Evolutionary conservation across 1,140 invertebrate species (phyloP).

Genomic region (Drosophila neocordata): DNA sequence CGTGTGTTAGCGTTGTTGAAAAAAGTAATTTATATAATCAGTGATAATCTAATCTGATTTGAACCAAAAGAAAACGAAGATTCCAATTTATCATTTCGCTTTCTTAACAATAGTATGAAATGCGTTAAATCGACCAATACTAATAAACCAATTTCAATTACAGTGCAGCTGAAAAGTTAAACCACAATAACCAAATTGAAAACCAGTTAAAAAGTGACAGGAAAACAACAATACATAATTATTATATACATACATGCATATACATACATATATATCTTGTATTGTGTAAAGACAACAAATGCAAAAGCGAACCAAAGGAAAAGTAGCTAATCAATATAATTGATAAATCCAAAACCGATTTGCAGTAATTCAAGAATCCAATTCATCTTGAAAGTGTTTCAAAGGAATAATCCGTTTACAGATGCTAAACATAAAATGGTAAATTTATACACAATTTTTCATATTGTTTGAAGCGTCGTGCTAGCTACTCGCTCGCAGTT

Average conservation of each 20-base stretch:
- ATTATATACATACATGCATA: too few species aligned
- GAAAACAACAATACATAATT: constrained; percentile 40
- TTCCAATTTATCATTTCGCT: too few species aligned
- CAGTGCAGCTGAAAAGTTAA: constrained; percentile 74
- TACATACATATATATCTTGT: constrained; percentile 39
- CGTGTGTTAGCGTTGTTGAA: neutral
- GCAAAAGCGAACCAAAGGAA: constrained; percentile 20
- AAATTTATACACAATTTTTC: constrained; percentile 22
- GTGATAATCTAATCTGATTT: constrained; percentile 46
- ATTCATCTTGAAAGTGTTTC: neutral
- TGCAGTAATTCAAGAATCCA: neutral
- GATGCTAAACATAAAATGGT: constrained; percentile 37
- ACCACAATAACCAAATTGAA: constrained; percentile 47
- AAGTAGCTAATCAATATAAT: constrained; percentile 29
- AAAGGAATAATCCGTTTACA: neutral
- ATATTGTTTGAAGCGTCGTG: constrained; percentile 5
- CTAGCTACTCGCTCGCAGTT: too few species aligned
- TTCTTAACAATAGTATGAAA: constrained; percentile 21
- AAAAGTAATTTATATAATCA: too few species aligned
- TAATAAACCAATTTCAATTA: constrained; percentile 69
- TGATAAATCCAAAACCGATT: constrained; percentile 48
- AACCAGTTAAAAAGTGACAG: constrained; percentile 78
- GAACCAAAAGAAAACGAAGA: constrained; percentile 15
- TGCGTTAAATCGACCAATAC: constrained; percentile 52
- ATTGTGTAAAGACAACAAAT: constrained; percentile 11